A percentile compares a stretch with the other conserved stretches of the same genome.
Conservation (phyloP, 2,113 vertebrate species). For the Myanophis thanlyinensis region DNA sequence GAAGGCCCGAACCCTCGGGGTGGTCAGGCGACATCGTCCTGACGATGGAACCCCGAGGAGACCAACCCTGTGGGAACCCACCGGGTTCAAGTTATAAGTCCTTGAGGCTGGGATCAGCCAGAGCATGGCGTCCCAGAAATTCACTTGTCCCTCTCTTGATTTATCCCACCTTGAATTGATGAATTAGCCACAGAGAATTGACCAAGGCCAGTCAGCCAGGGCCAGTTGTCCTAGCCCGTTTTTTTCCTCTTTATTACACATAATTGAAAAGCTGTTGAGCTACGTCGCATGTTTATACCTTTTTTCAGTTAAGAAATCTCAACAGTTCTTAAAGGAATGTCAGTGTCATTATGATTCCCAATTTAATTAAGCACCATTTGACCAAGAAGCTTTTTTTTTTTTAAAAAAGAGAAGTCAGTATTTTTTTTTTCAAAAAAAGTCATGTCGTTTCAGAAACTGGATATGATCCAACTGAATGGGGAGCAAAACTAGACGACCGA, state of each 20-base stretch:
- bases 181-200: neutral
- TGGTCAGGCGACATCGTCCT: too few relatives aligned
- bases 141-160: neutral
- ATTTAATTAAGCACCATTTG: neutral
- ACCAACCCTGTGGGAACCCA: too few relatives aligned
- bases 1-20: too few relatives aligned
- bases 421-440: neutral
- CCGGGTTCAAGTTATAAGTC: neutral
- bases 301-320: neutral
- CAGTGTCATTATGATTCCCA: neutral
- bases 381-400: neutral
- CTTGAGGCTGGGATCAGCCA: neutral
- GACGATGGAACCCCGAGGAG: too few relatives aligned
- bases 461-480: slow-evolving; percentile 17
- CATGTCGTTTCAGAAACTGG: slow-evolving; percentile 17
- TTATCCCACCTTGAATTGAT: neutral
- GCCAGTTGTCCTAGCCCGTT: neutral
- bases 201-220: neutral
- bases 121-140: neutral
- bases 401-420: neutral
- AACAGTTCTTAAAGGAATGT: neutral
- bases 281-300: neutral
- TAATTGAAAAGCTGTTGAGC: neutral
- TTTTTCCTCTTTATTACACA: neutral
- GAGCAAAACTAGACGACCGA: slow-evolving; percentile 22